Evolutionary conservation across 2,113 vertebrate species (phyloP).

Genomic region (Paradoxurus hermaphroditus): DNA sequence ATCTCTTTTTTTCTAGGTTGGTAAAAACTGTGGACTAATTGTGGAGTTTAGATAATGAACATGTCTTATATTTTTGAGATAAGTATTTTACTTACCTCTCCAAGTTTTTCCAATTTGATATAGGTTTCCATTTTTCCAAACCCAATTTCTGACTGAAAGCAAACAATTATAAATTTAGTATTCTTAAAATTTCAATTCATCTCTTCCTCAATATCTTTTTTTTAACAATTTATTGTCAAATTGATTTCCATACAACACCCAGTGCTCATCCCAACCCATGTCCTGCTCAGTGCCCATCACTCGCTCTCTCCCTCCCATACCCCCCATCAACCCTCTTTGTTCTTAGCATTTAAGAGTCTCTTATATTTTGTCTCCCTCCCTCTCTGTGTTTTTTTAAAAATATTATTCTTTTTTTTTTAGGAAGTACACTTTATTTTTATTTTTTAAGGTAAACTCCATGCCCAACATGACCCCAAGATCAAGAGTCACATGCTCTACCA

Average conservation of each 20-base stretch:
- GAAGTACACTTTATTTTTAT: not conserved
- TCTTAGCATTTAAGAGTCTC: too few species aligned
- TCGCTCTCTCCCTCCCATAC: too few species aligned
- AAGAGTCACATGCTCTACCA: not conserved
- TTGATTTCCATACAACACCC: too few species aligned
- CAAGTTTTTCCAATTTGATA: slow-evolving; percentile 97
- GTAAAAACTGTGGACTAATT: not conserved
- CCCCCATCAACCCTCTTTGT: too few species aligned
- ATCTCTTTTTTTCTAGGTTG: not conserved
- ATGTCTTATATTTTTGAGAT: not conserved
- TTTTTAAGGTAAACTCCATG: not conserved
- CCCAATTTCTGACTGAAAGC: slow-evolving; percentile 94
- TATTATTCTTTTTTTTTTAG: too few species aligned
- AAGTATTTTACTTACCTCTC: slow-evolving; percentile 88
- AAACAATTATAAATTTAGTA: slow-evolving; percentile 62
- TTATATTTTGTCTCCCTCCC: too few species aligned
- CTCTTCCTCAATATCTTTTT: slow-evolving; percentile 4
- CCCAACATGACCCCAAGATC: not conserved
- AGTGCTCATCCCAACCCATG: too few species aligned
- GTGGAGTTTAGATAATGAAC: not conserved
- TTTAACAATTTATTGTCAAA: too few species aligned
- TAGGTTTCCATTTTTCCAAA: slow-evolving; percentile 99
- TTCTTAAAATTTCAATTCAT: slow-evolving; percentile 30
- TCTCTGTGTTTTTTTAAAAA: too few species aligned
- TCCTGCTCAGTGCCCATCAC: too few species aligned